phyloP scores from a whole-genome alignment of 2,797 vertebrate genomes.

The Takifugu ocellatus region DNA sequence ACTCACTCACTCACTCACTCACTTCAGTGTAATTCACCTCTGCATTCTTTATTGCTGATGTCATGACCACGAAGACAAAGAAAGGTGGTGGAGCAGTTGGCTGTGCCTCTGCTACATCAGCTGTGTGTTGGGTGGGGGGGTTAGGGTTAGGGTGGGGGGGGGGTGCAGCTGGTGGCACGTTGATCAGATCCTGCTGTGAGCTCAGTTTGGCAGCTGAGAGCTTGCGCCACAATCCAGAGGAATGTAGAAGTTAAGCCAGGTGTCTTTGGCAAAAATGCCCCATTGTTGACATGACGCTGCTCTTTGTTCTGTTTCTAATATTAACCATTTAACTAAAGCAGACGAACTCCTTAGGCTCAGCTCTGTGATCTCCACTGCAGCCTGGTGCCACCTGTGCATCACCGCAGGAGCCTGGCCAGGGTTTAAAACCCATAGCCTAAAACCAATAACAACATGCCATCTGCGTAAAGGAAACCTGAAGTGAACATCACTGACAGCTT shows the following conservation, averaged over 20 bases:
- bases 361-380: no score
- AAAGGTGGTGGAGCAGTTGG: neutral
- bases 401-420: no score
- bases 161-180: neutral
- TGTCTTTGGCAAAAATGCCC: neutral
- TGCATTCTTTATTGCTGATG: neutral
- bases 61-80: neutral
- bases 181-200: slow-evolving; percentile 19
- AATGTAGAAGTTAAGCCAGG: slow-evolving; percentile 8
- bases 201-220: slow-evolving; percentile 43
- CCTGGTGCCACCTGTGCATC: no score
- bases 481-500: no score
- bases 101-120: neutral
- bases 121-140: neutral
- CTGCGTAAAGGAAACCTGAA: no score
- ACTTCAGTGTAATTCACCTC: neutral
- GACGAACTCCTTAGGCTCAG: no score
- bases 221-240: slow-evolving; percentile 14
- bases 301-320: neutral
- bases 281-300: slow-evolving; percentile 10
- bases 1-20: no score
- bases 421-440: no score
- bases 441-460: no score
- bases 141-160: neutral
- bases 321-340: neutral